Conservation (phyloP, 2,113 vertebrate species). For the Rhynchopsitta pachyrhyncha region DNA sequence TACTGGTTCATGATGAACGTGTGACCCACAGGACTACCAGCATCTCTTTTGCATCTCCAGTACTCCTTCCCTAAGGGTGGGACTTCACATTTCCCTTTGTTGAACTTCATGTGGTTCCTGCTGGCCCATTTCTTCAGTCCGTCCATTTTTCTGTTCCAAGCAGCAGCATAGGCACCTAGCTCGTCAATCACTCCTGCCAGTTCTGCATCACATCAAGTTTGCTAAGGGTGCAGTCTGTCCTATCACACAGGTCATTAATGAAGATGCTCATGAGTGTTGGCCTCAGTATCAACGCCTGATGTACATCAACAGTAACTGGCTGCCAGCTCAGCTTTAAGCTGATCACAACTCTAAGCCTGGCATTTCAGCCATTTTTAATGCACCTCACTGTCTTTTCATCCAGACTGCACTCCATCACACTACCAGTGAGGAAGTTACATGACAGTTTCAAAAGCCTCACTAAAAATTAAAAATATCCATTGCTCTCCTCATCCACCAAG, state of each 20-base stretch:
- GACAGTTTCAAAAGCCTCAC: neutral
- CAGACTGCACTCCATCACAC: neutral
- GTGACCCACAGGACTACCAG: neutral
- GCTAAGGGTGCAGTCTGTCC: neutral
- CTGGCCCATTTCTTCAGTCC: neutral
- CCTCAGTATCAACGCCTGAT: neutral
- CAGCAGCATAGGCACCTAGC: neutral
- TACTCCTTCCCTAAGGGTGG: fast-evolving
- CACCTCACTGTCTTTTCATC: neutral
- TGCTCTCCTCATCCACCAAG: neutral
- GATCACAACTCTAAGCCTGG: neutral
- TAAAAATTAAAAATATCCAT: neutral
- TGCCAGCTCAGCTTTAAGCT: neutral
- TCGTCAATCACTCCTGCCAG: neutral
- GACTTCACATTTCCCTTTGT: neutral
- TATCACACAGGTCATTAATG: neutral
- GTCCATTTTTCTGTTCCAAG: neutral
- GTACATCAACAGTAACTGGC: neutral
- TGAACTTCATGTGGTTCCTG: neutral
- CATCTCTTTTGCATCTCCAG: neutral
- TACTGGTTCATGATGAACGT: neutral
- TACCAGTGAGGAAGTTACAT: neutral
- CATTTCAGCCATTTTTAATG: neutral
- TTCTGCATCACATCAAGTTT: neutral
- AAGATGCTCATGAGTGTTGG: neutral